A percentile compares a stretch with the other conserved stretches of the same genome.
These are phyloP conservation scores for Trichosurus vulpecula DNA, from an alignment of 2,797 vertebrate genomes.

Conservation along the genomic window DNA sequence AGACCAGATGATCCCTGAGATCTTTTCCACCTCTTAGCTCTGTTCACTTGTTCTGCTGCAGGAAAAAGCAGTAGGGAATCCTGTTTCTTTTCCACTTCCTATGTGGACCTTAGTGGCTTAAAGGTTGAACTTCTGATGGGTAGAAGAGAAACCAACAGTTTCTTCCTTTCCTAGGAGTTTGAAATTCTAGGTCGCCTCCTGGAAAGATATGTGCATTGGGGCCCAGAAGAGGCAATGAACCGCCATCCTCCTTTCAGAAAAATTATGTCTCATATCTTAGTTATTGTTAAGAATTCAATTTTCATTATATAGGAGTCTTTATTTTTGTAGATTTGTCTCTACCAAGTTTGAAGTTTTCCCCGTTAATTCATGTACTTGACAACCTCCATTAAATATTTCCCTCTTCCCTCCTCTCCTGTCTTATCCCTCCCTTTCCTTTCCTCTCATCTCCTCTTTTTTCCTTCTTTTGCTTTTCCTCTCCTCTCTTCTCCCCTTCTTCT, in stretches of 20 bases:
- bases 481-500: not conserved
- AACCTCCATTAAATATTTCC: not conserved
- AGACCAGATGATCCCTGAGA: not conserved
- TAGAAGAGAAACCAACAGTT: not conserved
- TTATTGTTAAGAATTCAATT: not conserved
- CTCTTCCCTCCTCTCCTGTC: not conserved
- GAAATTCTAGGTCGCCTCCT: not conserved
- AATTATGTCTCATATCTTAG: not conserved
- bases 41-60: not conserved
- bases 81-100: not conserved
- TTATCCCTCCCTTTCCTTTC: not conserved
- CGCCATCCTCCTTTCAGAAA: not conserved
- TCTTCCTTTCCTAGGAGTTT: not conserved
- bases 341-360: not conserved
- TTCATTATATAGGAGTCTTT: not conserved
- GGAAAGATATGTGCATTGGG: not conserved
- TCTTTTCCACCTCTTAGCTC: not conserved
- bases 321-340: not conserved
- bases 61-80: not conserved
- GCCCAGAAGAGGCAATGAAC: not conserved
- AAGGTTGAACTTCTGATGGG: not conserved
- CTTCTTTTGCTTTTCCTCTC: not conserved
- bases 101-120: not conserved
- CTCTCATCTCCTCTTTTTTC: not conserved
- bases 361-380: not conserved